These are phyloP conservation scores for Pristionchus exspectatus DNA, from an alignment of 2,888 invertebrate genomes.

Conservation along the genomic window DNA sequence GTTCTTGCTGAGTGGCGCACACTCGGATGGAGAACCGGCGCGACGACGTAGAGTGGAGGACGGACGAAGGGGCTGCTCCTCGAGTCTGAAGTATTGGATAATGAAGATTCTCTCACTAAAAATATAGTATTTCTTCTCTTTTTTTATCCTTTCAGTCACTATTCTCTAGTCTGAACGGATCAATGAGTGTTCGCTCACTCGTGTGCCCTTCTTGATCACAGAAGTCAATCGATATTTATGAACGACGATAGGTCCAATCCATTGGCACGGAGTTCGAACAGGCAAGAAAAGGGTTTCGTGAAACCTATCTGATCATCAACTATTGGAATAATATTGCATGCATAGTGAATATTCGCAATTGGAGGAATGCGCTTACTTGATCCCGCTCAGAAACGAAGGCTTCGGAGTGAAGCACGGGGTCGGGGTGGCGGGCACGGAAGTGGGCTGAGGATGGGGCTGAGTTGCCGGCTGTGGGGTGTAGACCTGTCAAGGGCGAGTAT, in stretches of 20 bases:
- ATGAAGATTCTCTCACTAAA: too few species aligned
- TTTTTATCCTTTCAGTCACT: too few species aligned
- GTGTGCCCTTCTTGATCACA: too few species aligned
- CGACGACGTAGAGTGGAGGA: conserved; percentile 66
- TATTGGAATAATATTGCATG: too few species aligned
- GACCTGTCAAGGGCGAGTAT: conserved; percentile 42
- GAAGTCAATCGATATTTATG: too few species aligned
- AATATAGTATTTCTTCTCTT: too few species aligned
- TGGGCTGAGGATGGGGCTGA: neutral
- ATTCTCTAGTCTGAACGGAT: too few species aligned
- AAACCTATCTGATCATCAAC: too few species aligned
- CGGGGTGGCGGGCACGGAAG: conserved; percentile 41
- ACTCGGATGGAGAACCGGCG: conserved; percentile 66
- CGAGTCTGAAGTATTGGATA: conserved; percentile 42
- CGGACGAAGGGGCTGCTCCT: conserved; percentile 63
- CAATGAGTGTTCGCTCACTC: too few species aligned
- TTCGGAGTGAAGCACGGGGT: conserved; percentile 29
- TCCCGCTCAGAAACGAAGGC: conserved; percentile 13
- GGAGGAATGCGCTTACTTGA: neutral
- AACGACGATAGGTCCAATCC: too few species aligned
- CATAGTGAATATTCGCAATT: neutral
- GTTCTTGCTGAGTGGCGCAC: conserved; percentile 62
- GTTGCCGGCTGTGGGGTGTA: neutral
- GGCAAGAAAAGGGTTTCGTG: too few species aligned
- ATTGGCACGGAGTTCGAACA: too few species aligned